Evolutionary conservation across 2,888 invertebrate genomes (phyloP), one percentile per base, ranked within the genome.

Genomic region (Leucophenga maculata): DNA sequence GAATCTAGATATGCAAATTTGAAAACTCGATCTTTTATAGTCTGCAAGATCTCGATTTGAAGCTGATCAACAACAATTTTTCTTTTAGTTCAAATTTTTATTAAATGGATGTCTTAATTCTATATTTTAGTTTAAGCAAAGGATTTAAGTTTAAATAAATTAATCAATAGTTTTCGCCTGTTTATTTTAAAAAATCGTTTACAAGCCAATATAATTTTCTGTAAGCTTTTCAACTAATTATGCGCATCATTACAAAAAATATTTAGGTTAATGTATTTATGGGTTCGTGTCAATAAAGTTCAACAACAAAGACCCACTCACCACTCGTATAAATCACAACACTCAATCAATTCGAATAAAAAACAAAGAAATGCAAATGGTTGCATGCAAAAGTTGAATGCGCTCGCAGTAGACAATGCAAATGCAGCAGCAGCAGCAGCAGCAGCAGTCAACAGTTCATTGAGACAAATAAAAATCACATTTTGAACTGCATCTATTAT

Each of bases 321-420:
- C 16, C 50, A 50, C n/a, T 11, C 50, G n/a, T 16, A 50, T 18
- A 50, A 50, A 50, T 16, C 50, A 50, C 50, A 48, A 4, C 48
- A 50, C 39, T 39, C n/a, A 50, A 50, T 50, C n/a, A 16, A 50
- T 50, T 50, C 6, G n/a, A 18, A 46, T 4, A 46, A 46, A 14
- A 50, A 16, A 18, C 18, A 18, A 11, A n/a, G 6, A 50, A 39
- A 39, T 39, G 39, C 39, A 39, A 39, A 39, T 39, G 11, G 39
- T 11, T 39, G 18, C 57, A 57, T 48, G 62, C 62, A 48, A 68
- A 71, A 65, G 76, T 75, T 72, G 69, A 73, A 66, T 74, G 67
- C 20, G 67, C 65, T 31, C 2, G 16, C 16, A 50, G 16, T 4
- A 50, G 13, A 64, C 46, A 64, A 64, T 22, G 62, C 20, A 48